Conservation (phyloP, 2,113 vertebrate genomes). For the Clarias gariepinus region DNA sequence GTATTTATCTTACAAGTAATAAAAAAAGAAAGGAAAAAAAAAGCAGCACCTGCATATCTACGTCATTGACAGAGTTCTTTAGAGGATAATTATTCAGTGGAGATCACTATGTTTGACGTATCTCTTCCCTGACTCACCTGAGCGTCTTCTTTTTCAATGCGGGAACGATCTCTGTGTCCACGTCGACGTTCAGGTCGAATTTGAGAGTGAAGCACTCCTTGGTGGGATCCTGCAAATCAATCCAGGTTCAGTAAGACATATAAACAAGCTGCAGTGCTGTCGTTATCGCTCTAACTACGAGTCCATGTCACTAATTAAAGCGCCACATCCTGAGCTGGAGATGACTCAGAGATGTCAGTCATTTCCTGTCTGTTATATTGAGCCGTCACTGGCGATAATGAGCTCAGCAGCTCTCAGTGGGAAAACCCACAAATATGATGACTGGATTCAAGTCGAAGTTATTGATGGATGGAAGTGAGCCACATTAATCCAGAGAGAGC, state of each 20-base stretch:
- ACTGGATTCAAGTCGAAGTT: neutral
- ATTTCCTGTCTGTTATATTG: constrained; percentile 6
- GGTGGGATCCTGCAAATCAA: constrained; percentile 83
- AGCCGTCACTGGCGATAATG: neutral
- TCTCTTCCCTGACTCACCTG: constrained; percentile 70
- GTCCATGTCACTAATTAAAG: neutral
- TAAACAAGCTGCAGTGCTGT: neutral
- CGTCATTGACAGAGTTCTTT: neutral
- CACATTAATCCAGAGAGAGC: neutral
- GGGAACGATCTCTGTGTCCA: constrained; percentile 87
- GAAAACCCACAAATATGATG: constrained; percentile 12
- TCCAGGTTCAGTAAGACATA: neutral
- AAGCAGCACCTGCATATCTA: too few relatives aligned
- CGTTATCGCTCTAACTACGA: neutral
- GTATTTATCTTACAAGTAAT: neutral
- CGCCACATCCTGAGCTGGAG: constrained; percentile 31
- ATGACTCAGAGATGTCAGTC: constrained; percentile 10
- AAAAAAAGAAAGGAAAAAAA: neutral
- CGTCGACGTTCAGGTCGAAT: constrained; percentile 86
- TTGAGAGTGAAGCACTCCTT: constrained; percentile 97
- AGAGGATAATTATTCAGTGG: too few relatives aligned
- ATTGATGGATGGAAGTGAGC: neutral
- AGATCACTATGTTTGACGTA: neutral
- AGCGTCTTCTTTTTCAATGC: constrained; percentile 92
- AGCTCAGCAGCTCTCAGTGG: neutral